These are phyloP conservation scores for Thymelicus sylvestris DNA, from an alignment of 2,888 invertebrate species.

Conservation along the genomic window DNA sequence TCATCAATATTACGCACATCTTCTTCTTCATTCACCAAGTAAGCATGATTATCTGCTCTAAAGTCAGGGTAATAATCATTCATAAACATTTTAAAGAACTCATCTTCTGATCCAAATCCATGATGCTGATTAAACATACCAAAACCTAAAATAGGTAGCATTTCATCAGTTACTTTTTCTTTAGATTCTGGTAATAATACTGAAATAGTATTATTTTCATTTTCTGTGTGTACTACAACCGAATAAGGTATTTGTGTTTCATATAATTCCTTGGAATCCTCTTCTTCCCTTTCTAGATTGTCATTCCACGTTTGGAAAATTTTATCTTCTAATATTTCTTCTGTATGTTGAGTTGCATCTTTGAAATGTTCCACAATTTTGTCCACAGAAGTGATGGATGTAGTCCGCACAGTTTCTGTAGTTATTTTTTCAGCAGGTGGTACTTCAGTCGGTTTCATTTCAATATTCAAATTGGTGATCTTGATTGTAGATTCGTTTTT, in stretches of 20 bases:
- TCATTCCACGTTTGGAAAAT: not conserved
- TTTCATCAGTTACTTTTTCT: slow-evolving; percentile 10
- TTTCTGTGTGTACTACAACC: not conserved
- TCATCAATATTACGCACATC: slow-evolving; percentile 53
- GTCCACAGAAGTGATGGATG: not conserved
- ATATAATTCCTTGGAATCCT: slow-evolving; percentile 13
- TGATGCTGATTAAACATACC: slow-evolving; percentile 38
- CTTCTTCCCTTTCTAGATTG: not conserved
- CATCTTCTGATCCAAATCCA: slow-evolving; percentile 50
- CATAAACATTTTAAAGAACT: slow-evolving; percentile 48
- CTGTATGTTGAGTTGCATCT: no score
- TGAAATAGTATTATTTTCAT: not conserved
- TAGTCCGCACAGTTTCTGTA: no score
- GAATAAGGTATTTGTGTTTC: slow-evolving; percentile 22
- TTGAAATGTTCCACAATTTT: not conserved
- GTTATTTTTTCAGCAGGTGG: not conserved
- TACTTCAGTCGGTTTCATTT: no score
- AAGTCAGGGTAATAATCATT: slow-evolving; percentile 74
- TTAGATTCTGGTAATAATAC: slow-evolving; percentile 12
- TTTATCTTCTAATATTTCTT: not conserved
- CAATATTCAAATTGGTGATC: not conserved
- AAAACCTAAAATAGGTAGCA: not conserved
- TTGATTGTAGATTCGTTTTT: not conserved
- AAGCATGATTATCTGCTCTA: slow-evolving; percentile 53
- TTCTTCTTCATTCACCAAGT: slow-evolving; percentile 55